These are phyloP conservation scores for Troides helena DNA, from an alignment of 2,888 invertebrate genomes.

Conservation along the genomic window DNA sequence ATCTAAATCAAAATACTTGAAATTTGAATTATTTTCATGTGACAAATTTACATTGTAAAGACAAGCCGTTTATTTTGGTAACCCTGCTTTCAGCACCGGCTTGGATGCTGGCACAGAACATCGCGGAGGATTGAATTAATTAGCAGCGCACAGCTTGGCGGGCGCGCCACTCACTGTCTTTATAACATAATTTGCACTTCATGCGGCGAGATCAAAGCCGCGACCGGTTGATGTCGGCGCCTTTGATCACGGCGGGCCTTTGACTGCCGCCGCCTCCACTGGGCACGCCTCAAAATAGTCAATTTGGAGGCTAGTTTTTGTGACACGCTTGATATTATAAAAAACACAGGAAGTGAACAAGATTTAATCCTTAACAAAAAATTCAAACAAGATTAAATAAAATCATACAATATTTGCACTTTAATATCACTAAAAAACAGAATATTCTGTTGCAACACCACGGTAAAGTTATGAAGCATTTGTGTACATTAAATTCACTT, in stretches of 20 bases:
- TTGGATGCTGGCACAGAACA: slow-evolving; percentile 35
- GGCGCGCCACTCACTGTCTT: slow-evolving; percentile 75
- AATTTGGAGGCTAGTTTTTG: slow-evolving; percentile 71
- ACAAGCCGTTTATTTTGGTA: neutral
- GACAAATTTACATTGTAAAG: neutral
- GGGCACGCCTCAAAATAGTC: slow-evolving; percentile 76
- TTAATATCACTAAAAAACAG: too few species aligned
- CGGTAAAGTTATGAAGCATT: too few species aligned
- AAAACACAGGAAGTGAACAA: neutral
- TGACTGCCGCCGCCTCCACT: slow-evolving; percentile 72
- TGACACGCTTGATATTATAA: slow-evolving; percentile 33
- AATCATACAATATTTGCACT: neutral
- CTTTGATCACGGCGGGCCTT: slow-evolving; percentile 78
- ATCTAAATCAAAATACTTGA: neutral
- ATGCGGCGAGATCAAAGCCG: slow-evolving; percentile 77
- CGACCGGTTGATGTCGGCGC: slow-evolving; percentile 71
- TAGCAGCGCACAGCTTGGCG: slow-evolving; percentile 66
- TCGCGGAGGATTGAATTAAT: slow-evolving; percentile 70
- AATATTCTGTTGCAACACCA: too few species aligned
- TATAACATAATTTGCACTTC: slow-evolving; percentile 82
- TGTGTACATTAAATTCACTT: too few species aligned
- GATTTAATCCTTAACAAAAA: neutral
- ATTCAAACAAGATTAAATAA: neutral
- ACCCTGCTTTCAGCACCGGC: slow-evolving; percentile 29
- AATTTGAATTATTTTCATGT: neutral